Evolutionary conservation across 2,797 vertebrate genomes (phyloP).

Genomic region (Xiphophorus birchmanni): DNA sequence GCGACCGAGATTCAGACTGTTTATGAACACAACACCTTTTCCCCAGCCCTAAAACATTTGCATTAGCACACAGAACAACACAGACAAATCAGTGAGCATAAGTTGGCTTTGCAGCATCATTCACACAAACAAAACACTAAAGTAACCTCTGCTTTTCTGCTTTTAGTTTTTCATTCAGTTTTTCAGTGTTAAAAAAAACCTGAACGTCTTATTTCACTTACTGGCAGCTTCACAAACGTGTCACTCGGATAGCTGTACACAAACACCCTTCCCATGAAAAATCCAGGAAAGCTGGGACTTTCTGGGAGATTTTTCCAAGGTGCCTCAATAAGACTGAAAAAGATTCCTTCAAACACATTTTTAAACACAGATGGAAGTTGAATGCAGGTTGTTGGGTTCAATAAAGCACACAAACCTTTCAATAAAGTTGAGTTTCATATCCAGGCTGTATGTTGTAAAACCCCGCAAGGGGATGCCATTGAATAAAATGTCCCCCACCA

Average conservation of each 20-base stretch:
- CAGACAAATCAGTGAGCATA: background rate
- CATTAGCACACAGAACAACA: background rate
- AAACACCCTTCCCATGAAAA: constrained; percentile 87
- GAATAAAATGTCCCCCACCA: constrained; percentile 92
- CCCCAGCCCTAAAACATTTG: constrained; percentile 86
- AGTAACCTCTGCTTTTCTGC: background rate
- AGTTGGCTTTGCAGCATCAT: background rate
- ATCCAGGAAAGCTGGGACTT: constrained; percentile 84
- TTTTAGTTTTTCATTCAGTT: background rate
- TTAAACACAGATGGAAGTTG: constrained; percentile 27
- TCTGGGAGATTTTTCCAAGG: constrained; percentile 83
- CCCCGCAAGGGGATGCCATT: constrained; percentile 86
- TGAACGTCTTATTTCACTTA: constrained; percentile 58
- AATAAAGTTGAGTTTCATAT: constrained; percentile 92
- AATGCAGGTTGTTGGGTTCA: constrained; percentile 20
- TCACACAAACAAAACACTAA: background rate
- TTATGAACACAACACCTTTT: constrained; percentile 93
- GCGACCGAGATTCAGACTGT: constrained; percentile 90
- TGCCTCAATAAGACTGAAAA: constrained; percentile 77
- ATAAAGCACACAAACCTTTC: constrained; percentile 82
- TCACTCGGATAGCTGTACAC: constrained; percentile 86
- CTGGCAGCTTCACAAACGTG: constrained; percentile 91
- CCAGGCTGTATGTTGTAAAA: constrained; percentile 93
- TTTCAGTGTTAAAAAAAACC: too few relatives aligned
- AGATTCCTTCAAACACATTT: constrained; percentile 26